Conservation (phyloP, 2,113 vertebrate genomes). For the Ursus arctos region DNA sequence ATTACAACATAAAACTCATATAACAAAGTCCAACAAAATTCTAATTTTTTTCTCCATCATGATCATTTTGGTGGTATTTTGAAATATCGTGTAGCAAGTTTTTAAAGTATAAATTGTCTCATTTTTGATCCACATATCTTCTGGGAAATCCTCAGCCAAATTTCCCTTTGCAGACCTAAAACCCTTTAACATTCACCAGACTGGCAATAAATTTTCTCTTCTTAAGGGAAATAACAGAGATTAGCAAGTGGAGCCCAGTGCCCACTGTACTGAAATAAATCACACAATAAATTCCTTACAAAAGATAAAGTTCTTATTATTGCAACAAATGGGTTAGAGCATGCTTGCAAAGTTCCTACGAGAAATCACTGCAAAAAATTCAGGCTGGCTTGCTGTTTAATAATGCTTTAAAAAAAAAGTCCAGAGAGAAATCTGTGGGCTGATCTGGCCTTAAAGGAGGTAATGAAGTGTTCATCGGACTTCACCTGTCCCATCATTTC, state of each 20-base stretch:
- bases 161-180: neutral
- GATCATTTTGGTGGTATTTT: neutral
- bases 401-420: neutral
- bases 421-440: neutral
- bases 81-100: neutral
- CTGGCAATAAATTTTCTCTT: neutral
- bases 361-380: neutral
- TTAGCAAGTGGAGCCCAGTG: neutral
- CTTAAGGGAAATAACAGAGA: neutral
- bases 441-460: neutral
- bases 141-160: neutral
- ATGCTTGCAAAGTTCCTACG: neutral
- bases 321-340: neutral
- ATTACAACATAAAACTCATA: neutral
- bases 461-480: neutral
- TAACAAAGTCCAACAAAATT: neutral
- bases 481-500: neutral
- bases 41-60: neutral
- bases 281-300: neutral
- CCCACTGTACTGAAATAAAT: neutral
- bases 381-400: neutral
- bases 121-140: conserved; percentile 9
- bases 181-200: neutral
- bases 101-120: neutral
- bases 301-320: conserved; percentile 1